Percentiles rank a stretch among this genome's conserved stretches.
These are phyloP conservation scores for Sphaerophoria taeniata DNA, from an alignment of 2,888 invertebrate species.

Conservation along the genomic window DNA sequence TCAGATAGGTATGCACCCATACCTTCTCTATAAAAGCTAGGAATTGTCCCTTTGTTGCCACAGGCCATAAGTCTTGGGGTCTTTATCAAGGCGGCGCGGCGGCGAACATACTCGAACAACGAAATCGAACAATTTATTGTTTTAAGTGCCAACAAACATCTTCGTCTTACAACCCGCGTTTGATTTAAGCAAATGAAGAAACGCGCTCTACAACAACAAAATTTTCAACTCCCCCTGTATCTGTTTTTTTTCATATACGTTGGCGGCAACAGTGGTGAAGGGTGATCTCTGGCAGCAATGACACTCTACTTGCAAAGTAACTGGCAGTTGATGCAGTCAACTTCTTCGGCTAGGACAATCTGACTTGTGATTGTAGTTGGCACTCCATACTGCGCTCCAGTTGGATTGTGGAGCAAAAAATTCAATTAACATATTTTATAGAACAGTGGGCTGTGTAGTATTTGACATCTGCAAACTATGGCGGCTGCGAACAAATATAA, in stretches of 20 bases:
- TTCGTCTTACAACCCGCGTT: slow-evolving; percentile 48
- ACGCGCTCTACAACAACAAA: slow-evolving; percentile 43
- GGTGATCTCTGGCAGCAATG: slow-evolving; percentile 55
- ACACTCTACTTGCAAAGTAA: slow-evolving; percentile 49
- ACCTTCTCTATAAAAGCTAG: neutral
- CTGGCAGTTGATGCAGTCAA: slow-evolving; percentile 64
- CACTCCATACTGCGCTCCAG: neutral
- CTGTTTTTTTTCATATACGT: neutral
- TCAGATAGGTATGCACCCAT: neutral
- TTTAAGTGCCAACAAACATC: slow-evolving; percentile 71
- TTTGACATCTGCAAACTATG: slow-evolving; percentile 67
- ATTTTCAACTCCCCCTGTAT: neutral
- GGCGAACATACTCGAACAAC: slow-evolving; percentile 48
- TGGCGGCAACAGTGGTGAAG: neutral
- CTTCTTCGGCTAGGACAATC: slow-evolving; percentile 37
- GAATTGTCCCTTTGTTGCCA: slow-evolving; percentile 59
- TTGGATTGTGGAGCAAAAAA: slow-evolving; percentile 59
- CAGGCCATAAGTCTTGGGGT: slow-evolving; percentile 67
- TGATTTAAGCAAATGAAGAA: slow-evolving; percentile 72
- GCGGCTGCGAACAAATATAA: slow-evolving; percentile 28
- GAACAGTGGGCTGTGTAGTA: slow-evolving; percentile 73
- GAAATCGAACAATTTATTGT: slow-evolving; percentile 71
- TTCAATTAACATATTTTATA: slow-evolving; percentile 75
- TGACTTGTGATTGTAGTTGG: slow-evolving; percentile 37
- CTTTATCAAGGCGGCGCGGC: slow-evolving; percentile 65